Percentiles rank a stretch among this genome's conserved stretches.
These are phyloP conservation scores for Hydrocynus forskahlii DNA, from an alignment of 2,797 vertebrate species.

Conservation along the genomic window DNA sequence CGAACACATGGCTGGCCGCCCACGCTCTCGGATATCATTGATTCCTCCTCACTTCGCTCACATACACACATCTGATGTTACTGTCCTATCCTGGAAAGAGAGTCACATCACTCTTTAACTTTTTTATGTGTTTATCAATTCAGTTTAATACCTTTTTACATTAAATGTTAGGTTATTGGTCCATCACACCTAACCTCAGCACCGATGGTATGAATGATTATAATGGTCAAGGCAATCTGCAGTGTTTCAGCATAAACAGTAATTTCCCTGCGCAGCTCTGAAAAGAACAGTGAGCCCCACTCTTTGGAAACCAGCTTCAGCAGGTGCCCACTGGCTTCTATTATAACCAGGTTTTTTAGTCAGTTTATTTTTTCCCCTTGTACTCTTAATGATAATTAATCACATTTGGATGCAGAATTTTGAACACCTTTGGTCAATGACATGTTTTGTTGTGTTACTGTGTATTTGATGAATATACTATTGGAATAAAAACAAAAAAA, in stretches of 20 bases:
- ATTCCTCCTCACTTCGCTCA: conserved; percentile 36
- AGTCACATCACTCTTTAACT: not conserved
- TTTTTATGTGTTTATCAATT: not conserved
- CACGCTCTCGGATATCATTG: conserved; percentile 39
- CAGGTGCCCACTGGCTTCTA: not conserved
- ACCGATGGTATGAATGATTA: no score
- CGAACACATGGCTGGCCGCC: conserved; percentile 46
- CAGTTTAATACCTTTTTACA: no score
- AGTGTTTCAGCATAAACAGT: no score
- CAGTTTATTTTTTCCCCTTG: no score
- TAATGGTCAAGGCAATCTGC: no score
- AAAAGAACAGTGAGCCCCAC: not conserved
- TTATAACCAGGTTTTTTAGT: not conserved
- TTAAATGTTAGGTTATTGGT: not conserved
- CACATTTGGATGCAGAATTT: no score
- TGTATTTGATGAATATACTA: no score
- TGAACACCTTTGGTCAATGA: no score
- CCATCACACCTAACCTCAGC: not conserved
- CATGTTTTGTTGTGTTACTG: no score
- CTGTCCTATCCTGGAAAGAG: not conserved
- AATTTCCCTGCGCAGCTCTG: no score
- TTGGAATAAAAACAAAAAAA: no score
- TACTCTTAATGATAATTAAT: no score
- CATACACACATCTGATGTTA: conserved; percentile 34
- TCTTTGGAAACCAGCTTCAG: not conserved